Evolutionary conservation across 1,140 invertebrate genomes (phyloP).

Genomic region (Musca domestica): DNA sequence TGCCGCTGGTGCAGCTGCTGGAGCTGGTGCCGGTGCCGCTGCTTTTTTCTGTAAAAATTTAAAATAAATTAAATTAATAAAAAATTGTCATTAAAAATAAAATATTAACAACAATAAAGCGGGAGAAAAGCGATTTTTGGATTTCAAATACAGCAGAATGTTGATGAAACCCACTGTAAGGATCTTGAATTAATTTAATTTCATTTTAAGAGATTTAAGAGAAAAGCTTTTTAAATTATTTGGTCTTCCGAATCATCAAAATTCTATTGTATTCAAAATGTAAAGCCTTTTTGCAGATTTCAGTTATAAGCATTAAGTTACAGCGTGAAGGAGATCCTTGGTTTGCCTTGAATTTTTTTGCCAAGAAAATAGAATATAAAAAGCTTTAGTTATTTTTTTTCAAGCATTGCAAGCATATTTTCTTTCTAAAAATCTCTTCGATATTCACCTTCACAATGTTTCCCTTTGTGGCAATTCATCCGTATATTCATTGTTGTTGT

Average conservation of each 20-base stretch:
- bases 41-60: conserved; percentile 28
- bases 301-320: too few relatives aligned
- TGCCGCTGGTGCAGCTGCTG: conserved; percentile 31
- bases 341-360: background rate
- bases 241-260: background rate
- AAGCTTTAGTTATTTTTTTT: too few relatives aligned
- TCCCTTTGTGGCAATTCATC: background rate
- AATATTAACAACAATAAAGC: background rate
- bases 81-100: background rate
- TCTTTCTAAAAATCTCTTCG: background rate
- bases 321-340: too few relatives aligned
- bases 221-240: background rate
- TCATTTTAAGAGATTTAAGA: too few relatives aligned
- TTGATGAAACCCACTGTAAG: too few relatives aligned
- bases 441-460: conserved; percentile 28
- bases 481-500: background rate
- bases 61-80: conserved; percentile 12
- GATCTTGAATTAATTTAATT: too few relatives aligned
- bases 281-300: background rate
- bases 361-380: background rate
- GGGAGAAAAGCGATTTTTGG: background rate
- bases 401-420: background rate
- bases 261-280: background rate
- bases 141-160: too few relatives aligned
- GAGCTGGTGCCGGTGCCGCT: conserved; percentile 31